Percentiles rank a stretch among this genome's conserved stretches.
phyloP scores from a whole-genome alignment of 1,140 invertebrate genomes.

The Heliconius himera region DNA sequence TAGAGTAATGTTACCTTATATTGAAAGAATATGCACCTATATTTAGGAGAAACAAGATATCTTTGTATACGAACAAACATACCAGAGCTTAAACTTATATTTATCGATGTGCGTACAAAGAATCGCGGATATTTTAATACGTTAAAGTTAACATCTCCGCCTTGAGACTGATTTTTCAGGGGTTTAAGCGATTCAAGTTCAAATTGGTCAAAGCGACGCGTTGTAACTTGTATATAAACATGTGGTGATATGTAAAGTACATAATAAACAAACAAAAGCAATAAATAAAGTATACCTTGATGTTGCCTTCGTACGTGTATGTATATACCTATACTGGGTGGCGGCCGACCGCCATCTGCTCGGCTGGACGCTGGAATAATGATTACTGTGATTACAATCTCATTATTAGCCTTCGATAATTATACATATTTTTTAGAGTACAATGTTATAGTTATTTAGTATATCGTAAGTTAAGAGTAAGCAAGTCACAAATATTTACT shows the following conservation, averaged over 20 bases:
- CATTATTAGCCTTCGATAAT: slow-evolving; percentile 80
- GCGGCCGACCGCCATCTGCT: slow-evolving; percentile 49
- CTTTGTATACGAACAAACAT: slow-evolving; percentile 79
- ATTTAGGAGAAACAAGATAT: slow-evolving; percentile 60
- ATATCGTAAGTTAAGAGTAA: slow-evolving; percentile 76
- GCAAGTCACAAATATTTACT: slow-evolving; percentile 80
- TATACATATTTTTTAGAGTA: slow-evolving; percentile 82
- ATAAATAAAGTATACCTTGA: slow-evolving; percentile 82
- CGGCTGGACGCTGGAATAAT: slow-evolving; percentile 55
- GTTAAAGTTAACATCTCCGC: slow-evolving; percentile 50
- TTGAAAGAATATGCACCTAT: slow-evolving; percentile 44
- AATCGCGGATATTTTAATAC: slow-evolving; percentile 51
- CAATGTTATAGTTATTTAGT: slow-evolving; percentile 82
- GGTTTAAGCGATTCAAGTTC: slow-evolving; percentile 58
- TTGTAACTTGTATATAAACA: slow-evolving; percentile 68
- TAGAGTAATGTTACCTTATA: slow-evolving; percentile 56
- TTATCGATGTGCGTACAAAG: slow-evolving; percentile 58
- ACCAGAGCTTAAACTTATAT: slow-evolving; percentile 76
- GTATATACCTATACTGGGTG: slow-evolving; percentile 58
- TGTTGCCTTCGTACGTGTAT: slow-evolving; percentile 73
- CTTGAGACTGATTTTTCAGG: slow-evolving; percentile 72
- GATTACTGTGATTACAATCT: slow-evolving; percentile 81
- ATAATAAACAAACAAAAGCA: slow-evolving; percentile 78
- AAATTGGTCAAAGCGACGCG: slow-evolving; percentile 60
- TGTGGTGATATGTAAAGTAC: slow-evolving; percentile 78